Evolutionary conservation across 2,113 vertebrate genomes (phyloP).

Genomic region (Psephotus haematonotus): DNA sequence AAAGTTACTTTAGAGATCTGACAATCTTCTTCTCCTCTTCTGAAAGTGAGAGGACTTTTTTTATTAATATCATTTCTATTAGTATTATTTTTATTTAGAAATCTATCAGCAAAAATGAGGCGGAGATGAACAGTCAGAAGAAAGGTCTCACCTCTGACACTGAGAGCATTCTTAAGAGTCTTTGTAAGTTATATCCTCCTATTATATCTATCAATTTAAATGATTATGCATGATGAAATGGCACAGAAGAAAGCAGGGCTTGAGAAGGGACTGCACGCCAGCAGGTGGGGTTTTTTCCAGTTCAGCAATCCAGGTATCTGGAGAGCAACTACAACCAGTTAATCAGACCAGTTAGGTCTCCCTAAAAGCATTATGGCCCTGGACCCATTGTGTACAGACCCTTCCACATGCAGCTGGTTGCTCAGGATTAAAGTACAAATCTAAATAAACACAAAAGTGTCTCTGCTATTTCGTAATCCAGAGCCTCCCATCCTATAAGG

Average conservation of each 20-base stretch:
- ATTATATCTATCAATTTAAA: neutral
- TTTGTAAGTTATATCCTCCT: neutral
- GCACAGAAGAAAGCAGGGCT: neutral
- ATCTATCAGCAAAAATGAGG: neutral
- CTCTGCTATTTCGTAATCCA: neutral
- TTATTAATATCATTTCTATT: neutral
- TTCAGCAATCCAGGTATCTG: neutral
- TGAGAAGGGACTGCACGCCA: neutral
- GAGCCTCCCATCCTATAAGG: neutral
- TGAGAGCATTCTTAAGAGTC: neutral
- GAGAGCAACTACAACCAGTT: neutral
- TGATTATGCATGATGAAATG: neutral
- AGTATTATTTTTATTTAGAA: neutral
- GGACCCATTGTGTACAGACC: accelerated
- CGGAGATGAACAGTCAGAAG: neutral
- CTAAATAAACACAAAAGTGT: neutral
- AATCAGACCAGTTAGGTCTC: neutral
- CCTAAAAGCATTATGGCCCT: neutral
- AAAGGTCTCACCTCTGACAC: neutral
- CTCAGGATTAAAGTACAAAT: neutral
- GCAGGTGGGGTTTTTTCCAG: neutral
- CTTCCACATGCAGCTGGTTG: neutral
- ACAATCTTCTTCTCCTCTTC: neutral
- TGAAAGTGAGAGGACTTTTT: neutral
- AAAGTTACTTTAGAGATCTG: neutral